Evolutionary conservation across 2,797 vertebrate genomes (phyloP).

Genomic region (Rhodeus uyekii): DNA sequence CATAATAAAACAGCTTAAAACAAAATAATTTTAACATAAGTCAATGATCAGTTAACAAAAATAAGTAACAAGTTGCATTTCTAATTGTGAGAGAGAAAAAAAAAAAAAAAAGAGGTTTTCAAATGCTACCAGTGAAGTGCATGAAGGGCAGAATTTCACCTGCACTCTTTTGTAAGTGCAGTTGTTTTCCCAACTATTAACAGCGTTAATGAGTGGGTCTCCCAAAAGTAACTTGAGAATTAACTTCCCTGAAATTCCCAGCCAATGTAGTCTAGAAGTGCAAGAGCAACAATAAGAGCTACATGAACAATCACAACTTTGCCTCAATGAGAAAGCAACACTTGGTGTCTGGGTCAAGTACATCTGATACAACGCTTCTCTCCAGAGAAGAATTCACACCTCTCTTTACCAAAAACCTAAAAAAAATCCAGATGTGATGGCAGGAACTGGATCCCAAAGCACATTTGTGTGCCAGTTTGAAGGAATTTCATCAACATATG

Average conservation of each 20-base stretch:
- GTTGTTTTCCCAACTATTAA: background rate
- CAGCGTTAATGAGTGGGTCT: background rate
- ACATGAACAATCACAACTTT: slow-evolving; percentile 30
- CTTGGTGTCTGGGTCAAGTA: slow-evolving; percentile 33
- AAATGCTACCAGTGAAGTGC: background rate
- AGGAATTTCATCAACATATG: background rate
- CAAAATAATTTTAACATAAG: background rate
- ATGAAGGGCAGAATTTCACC: background rate
- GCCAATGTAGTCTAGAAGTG: background rate
- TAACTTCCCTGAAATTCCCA: background rate
- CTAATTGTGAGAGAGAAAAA: background rate
- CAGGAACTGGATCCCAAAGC: background rate
- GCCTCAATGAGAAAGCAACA: background rate
- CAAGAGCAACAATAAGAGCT: slow-evolving; percentile 34
- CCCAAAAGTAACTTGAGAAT: background rate
- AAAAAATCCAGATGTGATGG: slow-evolving; percentile 47
- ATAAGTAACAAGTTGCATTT: background rate
- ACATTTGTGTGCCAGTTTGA: background rate
- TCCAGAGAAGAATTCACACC: slow-evolving; percentile 45
- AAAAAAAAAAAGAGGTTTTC: too few relatives aligned
- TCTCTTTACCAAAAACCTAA: slow-evolving; percentile 35
- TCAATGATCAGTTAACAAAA: background rate
- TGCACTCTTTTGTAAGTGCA: background rate
- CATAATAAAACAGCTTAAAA: background rate
- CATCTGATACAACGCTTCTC: slow-evolving; percentile 41